phyloP scores from a whole-genome alignment of 2,797 vertebrate species.

The Lateolabrax maculatus region DNA sequence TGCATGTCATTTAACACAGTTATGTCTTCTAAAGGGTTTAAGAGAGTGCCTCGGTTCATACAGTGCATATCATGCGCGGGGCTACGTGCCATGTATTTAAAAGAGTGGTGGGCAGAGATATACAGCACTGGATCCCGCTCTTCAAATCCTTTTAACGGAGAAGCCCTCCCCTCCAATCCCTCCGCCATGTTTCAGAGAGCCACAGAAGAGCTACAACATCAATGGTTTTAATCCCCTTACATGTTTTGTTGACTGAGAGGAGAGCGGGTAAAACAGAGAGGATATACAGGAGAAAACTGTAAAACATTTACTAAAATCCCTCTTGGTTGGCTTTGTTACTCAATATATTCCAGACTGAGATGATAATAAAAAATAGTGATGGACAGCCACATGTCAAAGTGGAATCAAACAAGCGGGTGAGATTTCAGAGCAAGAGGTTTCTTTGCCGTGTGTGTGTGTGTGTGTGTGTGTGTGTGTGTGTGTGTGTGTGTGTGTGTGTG shows the following conservation, averaged over 20 bases:
- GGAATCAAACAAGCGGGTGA: constrained; percentile 25
- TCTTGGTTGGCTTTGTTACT: constrained; percentile 27
- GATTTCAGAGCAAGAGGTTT: not conserved
- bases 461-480: too few species aligned
- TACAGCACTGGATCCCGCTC: constrained; percentile 51
- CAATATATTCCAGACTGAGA: constrained; percentile 25
- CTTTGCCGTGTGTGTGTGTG: not conserved
- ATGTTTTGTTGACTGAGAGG: constrained; percentile 72
- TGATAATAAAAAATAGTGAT: constrained; percentile 22
- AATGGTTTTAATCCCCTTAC: constrained; percentile 75
- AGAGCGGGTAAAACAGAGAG: constrained; percentile 52
- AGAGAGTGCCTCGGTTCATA: constrained; percentile 60
- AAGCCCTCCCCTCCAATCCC: constrained; percentile 59
- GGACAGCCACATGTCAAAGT: constrained; percentile 23
- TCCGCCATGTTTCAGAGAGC: constrained; percentile 53
- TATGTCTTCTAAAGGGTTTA: constrained; percentile 54
- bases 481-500: too few species aligned
- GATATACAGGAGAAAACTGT: constrained; percentile 52
- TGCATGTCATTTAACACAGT: constrained; percentile 34
- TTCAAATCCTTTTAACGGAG: constrained; percentile 72
- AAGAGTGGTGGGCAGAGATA: constrained; percentile 71
- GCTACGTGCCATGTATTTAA: constrained; percentile 76
- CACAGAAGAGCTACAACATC: constrained; percentile 60
- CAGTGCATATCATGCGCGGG: constrained; percentile 59
- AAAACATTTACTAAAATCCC: constrained; percentile 52